Percentiles rank a stretch among this genome's conserved stretches.
These are phyloP conservation scores for Labeo calbasu DNA, from an alignment of 2,797 vertebrate genomes.

Conservation along the genomic window DNA sequence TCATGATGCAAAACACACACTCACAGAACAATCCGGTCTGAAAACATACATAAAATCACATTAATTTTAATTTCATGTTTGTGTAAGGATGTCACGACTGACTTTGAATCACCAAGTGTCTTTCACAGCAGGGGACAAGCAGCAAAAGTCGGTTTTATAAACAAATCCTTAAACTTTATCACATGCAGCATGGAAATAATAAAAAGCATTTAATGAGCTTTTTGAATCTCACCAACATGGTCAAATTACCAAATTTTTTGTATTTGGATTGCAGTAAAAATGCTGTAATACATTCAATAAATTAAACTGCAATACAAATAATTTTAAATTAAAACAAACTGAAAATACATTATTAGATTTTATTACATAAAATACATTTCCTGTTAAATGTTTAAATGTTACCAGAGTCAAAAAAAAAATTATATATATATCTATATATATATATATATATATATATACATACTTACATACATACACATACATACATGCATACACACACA, in stretches of 20 bases:
- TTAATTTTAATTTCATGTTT: not conserved
- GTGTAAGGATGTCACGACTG: not conserved
- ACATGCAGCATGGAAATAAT: not conserved
- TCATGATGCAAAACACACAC: constrained; percentile 20
- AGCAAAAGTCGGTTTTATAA: not conserved
- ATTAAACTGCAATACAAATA: not conserved
- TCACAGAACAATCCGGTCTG: not conserved
- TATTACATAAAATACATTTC: too few relatives aligned
- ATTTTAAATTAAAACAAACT: too few relatives aligned
- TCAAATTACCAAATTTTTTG: not conserved
- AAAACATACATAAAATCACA: not conserved
- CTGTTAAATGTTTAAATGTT: too few relatives aligned
- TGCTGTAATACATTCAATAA: too few relatives aligned
- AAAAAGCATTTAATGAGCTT: not conserved
- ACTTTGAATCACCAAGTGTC: not conserved
- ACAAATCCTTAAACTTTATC: not conserved
- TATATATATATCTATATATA: too few relatives aligned
- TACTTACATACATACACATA: too few relatives aligned
- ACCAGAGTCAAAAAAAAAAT: too few relatives aligned
- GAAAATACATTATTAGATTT: too few relatives aligned
- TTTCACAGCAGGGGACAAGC: not conserved
- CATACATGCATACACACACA: too few relatives aligned
- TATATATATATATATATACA: too few relatives aligned
- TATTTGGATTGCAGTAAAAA: too few relatives aligned
- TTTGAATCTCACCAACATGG: not conserved